Percentiles rank a stretch among this genome's conserved stretches.
These are phyloP conservation scores for Sphecodes monilicornis DNA, from an alignment of 2,888 invertebrate species.

Conservation along the genomic window DNA sequence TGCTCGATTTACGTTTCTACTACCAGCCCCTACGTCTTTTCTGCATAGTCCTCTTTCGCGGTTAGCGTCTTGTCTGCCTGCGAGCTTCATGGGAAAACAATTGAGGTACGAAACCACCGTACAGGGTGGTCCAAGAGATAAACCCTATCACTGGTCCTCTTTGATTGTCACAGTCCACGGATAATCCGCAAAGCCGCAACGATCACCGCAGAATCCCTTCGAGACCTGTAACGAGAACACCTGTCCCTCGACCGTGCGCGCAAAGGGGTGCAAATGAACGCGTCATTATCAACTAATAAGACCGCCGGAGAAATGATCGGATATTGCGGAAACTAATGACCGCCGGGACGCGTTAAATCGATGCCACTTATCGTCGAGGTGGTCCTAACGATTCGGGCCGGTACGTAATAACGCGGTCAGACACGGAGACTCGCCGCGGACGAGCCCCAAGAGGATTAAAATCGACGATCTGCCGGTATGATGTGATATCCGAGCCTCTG, in stretches of 20 bases:
- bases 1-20: constrained; percentile 35
- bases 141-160: not conserved
- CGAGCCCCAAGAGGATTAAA: not conserved
- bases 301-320: constrained; percentile 53
- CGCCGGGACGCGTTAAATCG: constrained; percentile 63
- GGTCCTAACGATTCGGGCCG: constrained; percentile 51
- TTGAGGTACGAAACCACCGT: not conserved
- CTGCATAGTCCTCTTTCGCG: not conserved
- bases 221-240: constrained; percentile 47
- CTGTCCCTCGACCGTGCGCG: constrained; percentile 14
- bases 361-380: constrained; percentile 54
- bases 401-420: constrained; percentile 14
- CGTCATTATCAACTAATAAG: constrained; percentile 56
- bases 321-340: constrained; percentile 57
- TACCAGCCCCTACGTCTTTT: not conserved
- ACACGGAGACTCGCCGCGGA: not conserved
- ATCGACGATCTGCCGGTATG: not conserved
- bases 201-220: constrained; percentile 12
- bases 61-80: not conserved
- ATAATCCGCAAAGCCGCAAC: constrained; percentile 3
- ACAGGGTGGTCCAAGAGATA: not conserved
- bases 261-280: constrained; percentile 43
- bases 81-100: not conserved
- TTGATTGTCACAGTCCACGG: not conserved
- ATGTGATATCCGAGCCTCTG: not conserved